These are phyloP conservation scores for Pelosia muscerda DNA, from an alignment of 2,888 invertebrate species.

Conservation along the genomic window DNA sequence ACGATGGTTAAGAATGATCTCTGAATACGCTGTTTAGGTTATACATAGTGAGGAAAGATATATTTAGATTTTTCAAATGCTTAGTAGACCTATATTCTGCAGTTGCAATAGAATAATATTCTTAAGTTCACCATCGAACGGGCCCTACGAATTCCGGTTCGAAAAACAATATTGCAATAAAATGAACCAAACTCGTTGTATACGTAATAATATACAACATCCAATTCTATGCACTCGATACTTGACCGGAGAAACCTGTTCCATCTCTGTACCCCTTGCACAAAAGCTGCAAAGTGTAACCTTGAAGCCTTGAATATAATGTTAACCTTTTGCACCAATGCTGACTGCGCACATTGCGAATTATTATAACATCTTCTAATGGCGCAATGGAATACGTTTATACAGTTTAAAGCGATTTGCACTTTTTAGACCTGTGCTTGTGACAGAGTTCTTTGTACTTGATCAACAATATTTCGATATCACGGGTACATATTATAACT, in stretches of 20 bases:
- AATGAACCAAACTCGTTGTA: conserved; percentile 46
- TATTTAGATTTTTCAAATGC: neutral
- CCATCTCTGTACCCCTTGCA: conserved; percentile 48
- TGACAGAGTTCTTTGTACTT: conserved; percentile 22
- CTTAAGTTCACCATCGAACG: neutral
- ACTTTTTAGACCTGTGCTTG: conserved; percentile 2
- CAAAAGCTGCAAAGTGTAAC: conserved; percentile 25
- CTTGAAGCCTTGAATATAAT: conserved; percentile 44
- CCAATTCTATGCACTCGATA: conserved; percentile 54
- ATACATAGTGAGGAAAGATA: neutral
- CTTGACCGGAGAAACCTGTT: conserved; percentile 67
- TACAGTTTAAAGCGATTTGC: conserved; percentile 18
- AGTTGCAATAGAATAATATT: no score
- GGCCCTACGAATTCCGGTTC: conserved; percentile 41
- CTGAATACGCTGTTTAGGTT: no score
- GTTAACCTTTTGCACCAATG: conserved; percentile 26
- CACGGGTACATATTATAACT: neutral
- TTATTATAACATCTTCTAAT: conserved; percentile 30
- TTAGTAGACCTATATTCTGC: no score
- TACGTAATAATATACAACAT: conserved; percentile 60
- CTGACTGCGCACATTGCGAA: conserved; percentile 27
- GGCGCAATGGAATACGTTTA: conserved; percentile 46
- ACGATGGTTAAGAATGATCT: no score
- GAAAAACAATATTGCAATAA: conserved; percentile 59
- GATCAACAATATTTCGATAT: neutral